Evolutionary conservation across 2,888 invertebrate species (phyloP).

Genomic region (Drosophila infuscata): DNA sequence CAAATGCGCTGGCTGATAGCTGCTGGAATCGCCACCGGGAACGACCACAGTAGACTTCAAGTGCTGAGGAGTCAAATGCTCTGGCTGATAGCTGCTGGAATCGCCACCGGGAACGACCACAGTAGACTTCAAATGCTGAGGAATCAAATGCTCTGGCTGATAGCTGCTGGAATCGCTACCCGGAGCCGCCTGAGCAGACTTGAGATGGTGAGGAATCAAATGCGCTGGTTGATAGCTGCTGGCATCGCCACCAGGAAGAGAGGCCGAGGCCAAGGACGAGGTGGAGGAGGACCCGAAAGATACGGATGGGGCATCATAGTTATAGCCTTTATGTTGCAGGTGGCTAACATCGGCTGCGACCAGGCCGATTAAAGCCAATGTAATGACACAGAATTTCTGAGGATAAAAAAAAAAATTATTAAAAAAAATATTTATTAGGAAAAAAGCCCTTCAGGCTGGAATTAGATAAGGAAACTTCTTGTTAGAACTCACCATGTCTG

Average conservation of each 20-base stretch:
- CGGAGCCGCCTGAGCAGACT: constrained; percentile 4
- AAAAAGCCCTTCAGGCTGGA: neutral
- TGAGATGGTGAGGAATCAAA: constrained; percentile 14
- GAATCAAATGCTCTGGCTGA: constrained; percentile 36
- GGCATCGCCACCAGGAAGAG: constrained; percentile 36
- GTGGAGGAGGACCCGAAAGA: constrained; percentile 7
- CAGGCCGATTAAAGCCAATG: constrained; percentile 60
- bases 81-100: constrained; percentile 25
- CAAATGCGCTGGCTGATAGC: constrained; percentile 45
- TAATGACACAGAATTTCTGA: constrained; percentile 65
- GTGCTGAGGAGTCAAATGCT: constrained; percentile 28
- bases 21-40: constrained; percentile 40
- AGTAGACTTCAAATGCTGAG: neutral
- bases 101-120: neutral
- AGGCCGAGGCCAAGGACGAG: constrained; percentile 5
- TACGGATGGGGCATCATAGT: constrained; percentile 39
- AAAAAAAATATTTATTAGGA: too few relatives aligned
- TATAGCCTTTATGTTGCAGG: constrained; percentile 62
- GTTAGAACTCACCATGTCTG: constrained; percentile 63
- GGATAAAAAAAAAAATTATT: neutral
- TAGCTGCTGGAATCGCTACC: constrained; percentile 42
- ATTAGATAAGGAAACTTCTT: neutral
- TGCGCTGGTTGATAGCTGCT: constrained; percentile 44
- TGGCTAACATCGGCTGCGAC: constrained; percentile 77
- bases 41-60: constrained; percentile 3